Conservation (phyloP, 2,113 vertebrate genomes). For the Hypocryptadius cinnamomeus region DNA sequence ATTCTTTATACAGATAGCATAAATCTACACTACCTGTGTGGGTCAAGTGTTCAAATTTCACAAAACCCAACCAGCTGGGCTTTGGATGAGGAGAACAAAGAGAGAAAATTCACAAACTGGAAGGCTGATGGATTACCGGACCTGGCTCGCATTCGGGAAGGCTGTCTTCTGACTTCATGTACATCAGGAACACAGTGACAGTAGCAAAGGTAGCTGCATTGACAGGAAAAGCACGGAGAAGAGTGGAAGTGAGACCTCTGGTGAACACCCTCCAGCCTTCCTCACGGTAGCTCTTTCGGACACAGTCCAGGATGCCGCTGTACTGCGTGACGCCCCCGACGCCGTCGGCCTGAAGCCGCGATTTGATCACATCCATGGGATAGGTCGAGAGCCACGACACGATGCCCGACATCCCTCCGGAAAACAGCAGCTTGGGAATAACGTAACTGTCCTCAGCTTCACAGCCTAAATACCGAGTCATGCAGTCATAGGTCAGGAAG, state of each 20-base stretch:
- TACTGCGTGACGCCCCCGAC: slow-evolving; percentile 81
- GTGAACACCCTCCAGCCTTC: slow-evolving; percentile 94
- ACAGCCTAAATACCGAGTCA: slow-evolving; percentile 85
- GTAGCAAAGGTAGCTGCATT: slow-evolving; percentile 95
- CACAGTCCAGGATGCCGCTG: slow-evolving; percentile 84
- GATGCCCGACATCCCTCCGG: slow-evolving; percentile 89
- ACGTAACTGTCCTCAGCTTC: slow-evolving; percentile 83
- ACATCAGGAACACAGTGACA: slow-evolving; percentile 87
- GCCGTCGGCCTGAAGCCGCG: slow-evolving; percentile 90
- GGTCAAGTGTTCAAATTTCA: not conserved
- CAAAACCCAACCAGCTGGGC: not conserved
- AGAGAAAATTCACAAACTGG: slow-evolving; percentile 73
- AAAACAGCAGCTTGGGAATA: slow-evolving; percentile 91
- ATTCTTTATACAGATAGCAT: not conserved
- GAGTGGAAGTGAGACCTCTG: slow-evolving; percentile 88
- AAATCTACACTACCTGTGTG: not conserved
- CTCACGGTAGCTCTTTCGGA: slow-evolving; percentile 78
- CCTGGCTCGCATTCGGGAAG: slow-evolving; percentile 72
- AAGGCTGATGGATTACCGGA: slow-evolving; percentile 74
- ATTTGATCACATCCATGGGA: slow-evolving; percentile 93
- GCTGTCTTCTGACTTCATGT: slow-evolving; percentile 70
- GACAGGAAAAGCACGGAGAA: slow-evolving; percentile 92
- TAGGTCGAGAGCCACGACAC: slow-evolving; percentile 94
- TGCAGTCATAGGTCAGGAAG: slow-evolving; percentile 87
- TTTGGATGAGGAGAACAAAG: not conserved